Conservation (phyloP, 2,797 vertebrate species). For the Loriculus beryllinus region DNA sequence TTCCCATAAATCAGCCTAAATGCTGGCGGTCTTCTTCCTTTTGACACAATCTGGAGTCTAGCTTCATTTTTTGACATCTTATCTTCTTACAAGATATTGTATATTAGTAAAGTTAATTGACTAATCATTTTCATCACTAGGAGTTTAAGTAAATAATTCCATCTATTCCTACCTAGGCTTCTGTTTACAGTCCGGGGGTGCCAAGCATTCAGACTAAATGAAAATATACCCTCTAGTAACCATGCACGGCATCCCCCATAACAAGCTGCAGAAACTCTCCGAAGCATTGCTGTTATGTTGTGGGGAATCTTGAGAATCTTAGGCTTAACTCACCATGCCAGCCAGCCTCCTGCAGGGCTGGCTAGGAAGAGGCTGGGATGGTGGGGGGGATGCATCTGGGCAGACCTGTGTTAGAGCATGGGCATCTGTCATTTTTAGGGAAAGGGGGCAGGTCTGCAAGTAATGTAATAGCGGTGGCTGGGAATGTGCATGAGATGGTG, state of each 20-base stretch:
- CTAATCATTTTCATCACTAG: conserved; percentile 86
- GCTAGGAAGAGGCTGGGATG: not conserved
- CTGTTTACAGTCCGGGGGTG: conserved; percentile 86
- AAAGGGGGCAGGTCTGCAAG: conserved; percentile 25
- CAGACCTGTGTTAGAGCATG: not conserved
- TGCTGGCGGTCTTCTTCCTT: not conserved
- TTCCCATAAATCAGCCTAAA: conserved; percentile 49
- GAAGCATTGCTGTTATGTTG: conserved; percentile 89
- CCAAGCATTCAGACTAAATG: conserved; percentile 95
- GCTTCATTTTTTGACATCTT: conserved; percentile 40
- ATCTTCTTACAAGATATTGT: conserved; percentile 69
- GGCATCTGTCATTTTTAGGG: conserved; percentile 38
- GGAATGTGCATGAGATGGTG: not conserved
- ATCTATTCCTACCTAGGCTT: conserved; percentile 88
- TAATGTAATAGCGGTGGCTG: not conserved
- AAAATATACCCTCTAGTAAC: conserved; percentile 91
- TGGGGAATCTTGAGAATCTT: conserved; percentile 93
- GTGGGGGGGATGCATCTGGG: not conserved
- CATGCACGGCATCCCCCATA: conserved; percentile 89
- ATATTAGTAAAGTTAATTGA: conserved; percentile 87
- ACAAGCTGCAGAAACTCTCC: conserved; percentile 92
- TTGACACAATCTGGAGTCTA: not conserved
- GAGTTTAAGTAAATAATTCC: conserved; percentile 80
- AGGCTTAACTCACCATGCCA: conserved; percentile 76
- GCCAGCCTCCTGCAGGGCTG: conserved; percentile 69